Base-by-base conservation (phyloP, 2,797 vertebrate genomes). In the Melanotaenia parkinsoni region DNA sequence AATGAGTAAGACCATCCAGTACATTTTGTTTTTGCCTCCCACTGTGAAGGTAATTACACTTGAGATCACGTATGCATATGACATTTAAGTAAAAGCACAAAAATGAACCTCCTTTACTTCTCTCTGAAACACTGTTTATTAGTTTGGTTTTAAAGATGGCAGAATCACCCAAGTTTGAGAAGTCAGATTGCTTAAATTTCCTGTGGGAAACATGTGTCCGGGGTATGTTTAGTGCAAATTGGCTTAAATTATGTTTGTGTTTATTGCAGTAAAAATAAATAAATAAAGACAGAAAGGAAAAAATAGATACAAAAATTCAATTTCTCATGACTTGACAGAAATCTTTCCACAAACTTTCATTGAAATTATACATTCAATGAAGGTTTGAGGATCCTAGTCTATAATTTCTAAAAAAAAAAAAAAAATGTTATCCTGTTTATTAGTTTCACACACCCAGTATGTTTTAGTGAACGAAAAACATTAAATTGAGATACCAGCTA, bases 21-120 rank as follows among this genome's bases (percentile, higher is more conserved):
- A 78, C 92, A 92, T 91, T 93, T 92, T 93, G 54, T 51, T 18
- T 62, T 72, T 78, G 79, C 87, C 77, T 76, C 86, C 86, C 76
- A 83, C 88, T 90, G 86, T 45, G 87, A 83, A 80, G 70, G 81
- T 92, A 93, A 94, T 95, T 93, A 83, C 86, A 71, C 70, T 53
- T 68, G 74, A 89, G 81, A 86, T 91, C 86, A 92, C 67, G 80
- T 72, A 88, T 85, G 89, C 77, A 80, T 88, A 83, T 95, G 94
- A 90, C 94, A 94, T 95, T 95, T 95, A 89, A 86, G 89, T 95
- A 95, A 95, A 94, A 95, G 94, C 94, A 77, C 72, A 60, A 67
- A 82, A 76, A 86, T n/a, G 69, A 56, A 85, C 67, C 67, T 74
- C 1, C 58, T 73, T 80, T 72, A 71, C 54, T 74, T 61, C 74